A percentile compares a stretch with the other conserved stretches of the same genome.
These are phyloP conservation scores for Petrocephalus sullivani DNA, from an alignment of 2,797 vertebrate genomes.

Conservation along the genomic window DNA sequence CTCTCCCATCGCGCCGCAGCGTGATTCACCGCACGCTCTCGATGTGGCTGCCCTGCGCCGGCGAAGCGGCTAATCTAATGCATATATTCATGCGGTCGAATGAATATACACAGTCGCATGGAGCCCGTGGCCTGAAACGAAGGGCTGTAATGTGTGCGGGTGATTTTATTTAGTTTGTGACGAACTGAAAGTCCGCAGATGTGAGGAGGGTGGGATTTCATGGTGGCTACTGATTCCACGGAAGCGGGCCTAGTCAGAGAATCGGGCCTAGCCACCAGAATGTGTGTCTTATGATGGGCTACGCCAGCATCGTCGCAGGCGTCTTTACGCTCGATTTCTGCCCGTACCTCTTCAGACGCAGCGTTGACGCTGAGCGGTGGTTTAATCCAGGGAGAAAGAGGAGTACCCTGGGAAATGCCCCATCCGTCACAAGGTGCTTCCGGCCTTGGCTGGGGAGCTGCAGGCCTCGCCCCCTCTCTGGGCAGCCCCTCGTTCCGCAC, in stretches of 20 bases:
- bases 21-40: background rate
- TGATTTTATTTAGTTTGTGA: background rate
- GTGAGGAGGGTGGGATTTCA: background rate
- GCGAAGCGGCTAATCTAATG: constrained; percentile 1
- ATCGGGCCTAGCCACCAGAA: background rate
- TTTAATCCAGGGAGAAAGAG: background rate
- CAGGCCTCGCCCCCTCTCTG: background rate
- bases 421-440: background rate
- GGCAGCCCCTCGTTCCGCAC: background rate
- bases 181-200: background rate
- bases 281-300: background rate
- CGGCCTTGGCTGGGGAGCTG: background rate
- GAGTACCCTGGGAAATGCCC: background rate
- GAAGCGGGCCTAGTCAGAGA: background rate
- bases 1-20: background rate
- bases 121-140: background rate
- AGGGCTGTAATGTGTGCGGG: background rate
- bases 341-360: background rate
- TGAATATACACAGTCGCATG: background rate
- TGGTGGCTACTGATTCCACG: background rate
- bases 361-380: background rate
- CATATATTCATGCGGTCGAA: constrained; percentile 5
- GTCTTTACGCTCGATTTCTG: background rate
- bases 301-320: background rate
- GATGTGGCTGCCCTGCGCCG: background rate